These are phyloP conservation scores for Microcebus lehilahytsara DNA, from an alignment of 2,113 vertebrate genomes.

Conservation along the genomic window DNA sequence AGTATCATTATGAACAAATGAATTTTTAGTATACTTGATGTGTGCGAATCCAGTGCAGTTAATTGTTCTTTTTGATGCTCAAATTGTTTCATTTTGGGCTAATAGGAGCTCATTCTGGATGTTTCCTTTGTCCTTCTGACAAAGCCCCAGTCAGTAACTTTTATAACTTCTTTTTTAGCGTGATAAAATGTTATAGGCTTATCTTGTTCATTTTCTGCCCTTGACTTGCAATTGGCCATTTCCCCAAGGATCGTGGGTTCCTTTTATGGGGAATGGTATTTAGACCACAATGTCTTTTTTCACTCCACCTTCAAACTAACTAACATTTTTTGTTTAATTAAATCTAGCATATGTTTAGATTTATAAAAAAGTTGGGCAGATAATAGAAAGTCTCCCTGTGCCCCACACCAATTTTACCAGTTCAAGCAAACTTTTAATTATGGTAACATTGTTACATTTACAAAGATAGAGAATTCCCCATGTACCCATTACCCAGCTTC, in stretches of 20 bases:
- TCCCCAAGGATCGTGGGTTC: neutral
- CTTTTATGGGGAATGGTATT: constrained; percentile 25
- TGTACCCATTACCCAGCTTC: neutral
- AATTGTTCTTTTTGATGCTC: neutral
- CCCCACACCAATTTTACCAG: neutral
- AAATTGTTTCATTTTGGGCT: neutral
- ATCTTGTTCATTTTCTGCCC: neutral
- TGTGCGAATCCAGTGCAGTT: neutral
- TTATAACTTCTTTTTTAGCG: neutral
- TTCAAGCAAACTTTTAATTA: neutral
- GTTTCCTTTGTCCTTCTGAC: neutral
- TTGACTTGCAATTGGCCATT: neutral
- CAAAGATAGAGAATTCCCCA: neutral
- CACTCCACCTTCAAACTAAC: neutral
- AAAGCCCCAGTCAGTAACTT: neutral
- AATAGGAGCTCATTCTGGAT: neutral
- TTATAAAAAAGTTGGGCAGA: neutral
- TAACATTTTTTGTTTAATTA: neutral
- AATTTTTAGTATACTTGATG: neutral
- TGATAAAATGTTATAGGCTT: neutral
- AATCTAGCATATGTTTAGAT: neutral
- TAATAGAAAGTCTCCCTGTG: neutral
- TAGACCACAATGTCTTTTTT: neutral
- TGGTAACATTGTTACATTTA: neutral
- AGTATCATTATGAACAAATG: neutral